Percentiles rank a stretch among this genome's conserved stretches.
Conservation (phyloP, 2,888 invertebrate genomes). For the Xanthorhoe spadicearia region DNA sequence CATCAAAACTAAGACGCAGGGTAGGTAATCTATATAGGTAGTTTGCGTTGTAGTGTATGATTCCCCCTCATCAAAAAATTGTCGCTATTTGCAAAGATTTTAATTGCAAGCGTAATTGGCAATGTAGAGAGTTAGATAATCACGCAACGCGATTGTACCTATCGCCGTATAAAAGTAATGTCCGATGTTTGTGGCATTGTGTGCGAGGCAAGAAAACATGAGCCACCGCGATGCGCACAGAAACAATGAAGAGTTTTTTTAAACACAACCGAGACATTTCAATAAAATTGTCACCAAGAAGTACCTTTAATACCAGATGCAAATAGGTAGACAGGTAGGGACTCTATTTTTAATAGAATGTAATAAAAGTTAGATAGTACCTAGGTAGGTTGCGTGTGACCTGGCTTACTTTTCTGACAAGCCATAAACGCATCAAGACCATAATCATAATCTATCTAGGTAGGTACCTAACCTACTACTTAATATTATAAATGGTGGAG, state of each 20-base stretch:
- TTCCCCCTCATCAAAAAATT: slow-evolving; percentile 40
- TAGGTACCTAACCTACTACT: too few relatives aligned
- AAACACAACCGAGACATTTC: slow-evolving; percentile 61
- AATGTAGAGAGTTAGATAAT: slow-evolving; percentile 56
- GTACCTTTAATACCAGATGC: neutral
- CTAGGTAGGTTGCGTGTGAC: neutral
- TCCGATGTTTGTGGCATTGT: slow-evolving; percentile 64
- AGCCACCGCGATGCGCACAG: slow-evolving; percentile 59
- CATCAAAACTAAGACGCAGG: slow-evolving; percentile 7
- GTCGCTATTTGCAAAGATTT: slow-evolving; percentile 45
- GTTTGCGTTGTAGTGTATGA: slow-evolving; percentile 17
- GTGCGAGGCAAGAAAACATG: slow-evolving; percentile 65
- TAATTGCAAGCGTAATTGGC: slow-evolving; percentile 52
- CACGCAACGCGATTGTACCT: slow-evolving; percentile 59
- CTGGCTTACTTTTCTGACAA: too few relatives aligned
- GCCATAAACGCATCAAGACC: too few relatives aligned
- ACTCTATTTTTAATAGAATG: too few relatives aligned
- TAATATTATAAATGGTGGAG: too few relatives aligned
- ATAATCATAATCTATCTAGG: too few relatives aligned
- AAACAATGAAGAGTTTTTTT: slow-evolving; percentile 71
- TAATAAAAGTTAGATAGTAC: too few relatives aligned
- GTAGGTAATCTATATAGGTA: slow-evolving; percentile 18
- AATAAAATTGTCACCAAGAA: slow-evolving; percentile 48
- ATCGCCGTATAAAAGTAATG: slow-evolving; percentile 57
- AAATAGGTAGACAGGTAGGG: slow-evolving; percentile 7